Base-by-base conservation (phyloP, 35 echinoderm and acorn worm genomes). In the Patiria miniata region DNA sequence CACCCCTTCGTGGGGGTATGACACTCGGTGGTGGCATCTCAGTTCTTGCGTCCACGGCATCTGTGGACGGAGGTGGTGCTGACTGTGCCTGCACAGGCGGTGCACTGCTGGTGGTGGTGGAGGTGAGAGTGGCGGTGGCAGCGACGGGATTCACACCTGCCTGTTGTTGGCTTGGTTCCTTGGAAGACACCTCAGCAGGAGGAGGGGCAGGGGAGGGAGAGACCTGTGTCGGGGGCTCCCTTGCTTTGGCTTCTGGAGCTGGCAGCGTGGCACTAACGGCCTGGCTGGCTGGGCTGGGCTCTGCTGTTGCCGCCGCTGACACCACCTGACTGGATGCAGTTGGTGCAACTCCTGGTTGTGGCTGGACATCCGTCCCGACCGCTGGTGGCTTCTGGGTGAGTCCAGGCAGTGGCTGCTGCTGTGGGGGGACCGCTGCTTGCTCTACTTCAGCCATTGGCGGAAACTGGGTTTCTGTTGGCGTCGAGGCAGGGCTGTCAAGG, bases 321-420 rank as follows among this genome's bases (percentile, higher is more conserved):
- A 47, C 42, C 42, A 47, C 42, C 42, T 47, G 42, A 12, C 42
- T 12, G 42, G 42, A 12, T 4, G 42, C 4, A 6, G 42, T 87
- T 7, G 76, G 12, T 78, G 85, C 76, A 79, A 44, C 77, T 60
- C 57, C 57, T 60, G 19, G 57, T 17, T 77, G 65, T 19, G 85
- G 33, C 76, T 87, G 85, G 52, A 23, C 26, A 26, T 73, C 65
- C 34, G 34, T 34, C 34, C 19, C 26, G 14, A 23, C 22, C 52
- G 51, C 65, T 26, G 65, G 29, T 14, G 39, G 81, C 29, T 47
- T 8, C 4, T 69, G 8, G 39, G 42, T 36, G 78, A 60, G 28
- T 68, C 61, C 51, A 38, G 10, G 47, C 39, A 23, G 40, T 53
- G 14, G 26, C 40, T 19, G 42, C 85, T 53, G 39, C 33, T 26